A percentile compares a stretch with the other conserved stretches of the same genome.
phyloP scores from a whole-genome alignment of 2,797 vertebrate species.

The Sebastes hubbsi region DNA sequence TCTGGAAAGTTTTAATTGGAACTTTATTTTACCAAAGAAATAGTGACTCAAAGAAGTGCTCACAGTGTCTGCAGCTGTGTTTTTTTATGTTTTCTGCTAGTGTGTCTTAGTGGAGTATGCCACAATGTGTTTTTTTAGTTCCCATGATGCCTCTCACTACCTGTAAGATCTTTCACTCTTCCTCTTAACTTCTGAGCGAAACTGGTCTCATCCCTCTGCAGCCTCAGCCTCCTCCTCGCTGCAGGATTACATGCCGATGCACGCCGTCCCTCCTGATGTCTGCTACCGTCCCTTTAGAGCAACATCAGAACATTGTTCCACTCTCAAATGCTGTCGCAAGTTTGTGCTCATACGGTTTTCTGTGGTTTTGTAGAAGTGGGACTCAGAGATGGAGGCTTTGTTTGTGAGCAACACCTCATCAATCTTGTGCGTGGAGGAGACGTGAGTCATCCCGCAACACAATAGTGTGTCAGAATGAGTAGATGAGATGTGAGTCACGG shows the following conservation, averaged over 20 bases:
- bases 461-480: conserved; percentile 17
- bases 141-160: neutral
- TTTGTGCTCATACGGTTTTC: neutral
- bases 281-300: conserved; percentile 1
- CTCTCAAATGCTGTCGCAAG: neutral
- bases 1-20: neutral
- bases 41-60: neutral
- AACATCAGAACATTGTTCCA: neutral
- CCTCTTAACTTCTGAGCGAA: neutral
- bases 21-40: too few relatives aligned
- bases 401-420: conserved; percentile 35
- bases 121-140: neutral
- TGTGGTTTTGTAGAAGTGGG: neutral
- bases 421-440: conserved; percentile 26
- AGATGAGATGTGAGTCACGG: conserved; percentile 39
- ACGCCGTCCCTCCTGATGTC: neutral
- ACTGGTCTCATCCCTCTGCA: neutral
- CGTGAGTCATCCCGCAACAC: conserved; percentile 44
- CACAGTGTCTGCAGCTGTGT: neutral
- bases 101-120: neutral
- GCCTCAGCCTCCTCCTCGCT: conserved; percentile 15
- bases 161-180: neutral
- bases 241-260: neutral
- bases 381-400: conserved; percentile 16
- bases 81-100: neutral